A percentile compares a stretch with the other conserved stretches of the same genome.
These are phyloP conservation scores for Thunnus maccoyii DNA, from an alignment of 2,113 vertebrate genomes.

Conservation along the genomic window DNA sequence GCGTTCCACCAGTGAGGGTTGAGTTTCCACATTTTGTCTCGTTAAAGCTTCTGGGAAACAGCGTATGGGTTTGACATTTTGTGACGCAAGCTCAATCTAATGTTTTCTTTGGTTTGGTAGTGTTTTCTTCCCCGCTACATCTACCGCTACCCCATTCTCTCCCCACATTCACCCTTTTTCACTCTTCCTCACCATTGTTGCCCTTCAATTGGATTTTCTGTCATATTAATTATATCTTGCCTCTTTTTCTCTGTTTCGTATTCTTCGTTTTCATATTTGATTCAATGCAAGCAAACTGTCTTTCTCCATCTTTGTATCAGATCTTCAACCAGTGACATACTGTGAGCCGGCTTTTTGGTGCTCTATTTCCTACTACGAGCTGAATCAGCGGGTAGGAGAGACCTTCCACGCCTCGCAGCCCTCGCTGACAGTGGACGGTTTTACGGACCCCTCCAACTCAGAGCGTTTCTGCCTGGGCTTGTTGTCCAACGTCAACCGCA, in stretches of 20 bases:
- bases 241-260: neutral
- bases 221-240: neutral
- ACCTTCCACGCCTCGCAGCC: slow-evolving; percentile 99
- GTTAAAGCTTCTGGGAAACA: slow-evolving; percentile 75
- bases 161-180: neutral
- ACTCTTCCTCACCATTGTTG: slow-evolving; percentile 1
- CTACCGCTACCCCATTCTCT: slow-evolving; percentile 24
- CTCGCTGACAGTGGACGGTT: slow-evolving; percentile 97
- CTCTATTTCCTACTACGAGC: slow-evolving; percentile 98
- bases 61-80: slow-evolving; percentile 64
- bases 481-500: slow-evolving; percentile 97
- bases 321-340: slow-evolving; percentile 98
- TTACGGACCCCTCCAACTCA: slow-evolving; percentile 98
- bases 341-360: slow-evolving; percentile 99
- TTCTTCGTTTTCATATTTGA: neutral
- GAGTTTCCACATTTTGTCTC: slow-evolving; percentile 78
- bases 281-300: slow-evolving; percentile 4
- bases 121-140: slow-evolving; percentile 21
- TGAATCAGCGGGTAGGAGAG: slow-evolving; percentile 99
- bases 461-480: slow-evolving; percentile 98
- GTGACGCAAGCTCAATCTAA: slow-evolving; percentile 57
- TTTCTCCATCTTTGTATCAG: slow-evolving; percentile 73
- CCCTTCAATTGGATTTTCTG: neutral
- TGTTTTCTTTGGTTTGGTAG: slow-evolving; percentile 39
- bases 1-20: slow-evolving; percentile 61